Conservation (phyloP, 2,113 vertebrate species). For the Alexandromys fortis region DNA sequence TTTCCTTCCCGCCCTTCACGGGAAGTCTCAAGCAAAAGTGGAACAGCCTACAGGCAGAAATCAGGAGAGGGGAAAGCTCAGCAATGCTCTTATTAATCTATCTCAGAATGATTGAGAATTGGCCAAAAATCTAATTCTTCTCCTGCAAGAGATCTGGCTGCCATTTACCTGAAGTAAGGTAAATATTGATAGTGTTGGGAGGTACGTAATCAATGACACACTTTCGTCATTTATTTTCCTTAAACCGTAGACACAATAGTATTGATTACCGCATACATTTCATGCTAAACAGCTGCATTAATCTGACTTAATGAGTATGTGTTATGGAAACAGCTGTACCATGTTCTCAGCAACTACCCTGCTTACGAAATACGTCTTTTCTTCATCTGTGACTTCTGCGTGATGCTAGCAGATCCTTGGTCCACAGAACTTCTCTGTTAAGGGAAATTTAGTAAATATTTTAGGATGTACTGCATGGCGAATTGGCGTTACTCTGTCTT, state of each 20-base stretch:
- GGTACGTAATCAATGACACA: constrained; percentile 62
- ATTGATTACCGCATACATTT: constrained; percentile 86
- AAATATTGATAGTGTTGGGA: constrained; percentile 61
- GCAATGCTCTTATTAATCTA: constrained; percentile 10
- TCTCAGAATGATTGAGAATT: constrained; percentile 53
- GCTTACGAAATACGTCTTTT: constrained; percentile 41
- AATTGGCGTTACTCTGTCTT: not conserved
- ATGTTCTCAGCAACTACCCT: constrained; percentile 78
- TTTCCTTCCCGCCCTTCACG: not conserved
- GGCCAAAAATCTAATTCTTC: constrained; percentile 68
- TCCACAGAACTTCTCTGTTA: not conserved
- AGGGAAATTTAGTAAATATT: not conserved
- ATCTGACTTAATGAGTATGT: constrained; percentile 84
- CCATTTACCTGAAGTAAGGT: constrained; percentile 71
- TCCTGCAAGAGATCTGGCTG: constrained; percentile 48
- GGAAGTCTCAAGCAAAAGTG: constrained; percentile 26
- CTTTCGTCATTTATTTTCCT: constrained; percentile 77
- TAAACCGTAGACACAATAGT: constrained; percentile 75
- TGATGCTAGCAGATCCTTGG: not conserved
- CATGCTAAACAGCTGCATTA: constrained; percentile 85
- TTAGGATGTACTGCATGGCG: not conserved
- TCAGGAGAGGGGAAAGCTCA: not conserved
- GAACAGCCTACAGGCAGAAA: constrained; percentile 1
- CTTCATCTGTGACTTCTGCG: constrained; percentile 4
- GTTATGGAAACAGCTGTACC: constrained; percentile 73